phyloP scores from a whole-genome alignment of 2,797 vertebrate species.

The Heteromormyrus szaboi region DNA sequence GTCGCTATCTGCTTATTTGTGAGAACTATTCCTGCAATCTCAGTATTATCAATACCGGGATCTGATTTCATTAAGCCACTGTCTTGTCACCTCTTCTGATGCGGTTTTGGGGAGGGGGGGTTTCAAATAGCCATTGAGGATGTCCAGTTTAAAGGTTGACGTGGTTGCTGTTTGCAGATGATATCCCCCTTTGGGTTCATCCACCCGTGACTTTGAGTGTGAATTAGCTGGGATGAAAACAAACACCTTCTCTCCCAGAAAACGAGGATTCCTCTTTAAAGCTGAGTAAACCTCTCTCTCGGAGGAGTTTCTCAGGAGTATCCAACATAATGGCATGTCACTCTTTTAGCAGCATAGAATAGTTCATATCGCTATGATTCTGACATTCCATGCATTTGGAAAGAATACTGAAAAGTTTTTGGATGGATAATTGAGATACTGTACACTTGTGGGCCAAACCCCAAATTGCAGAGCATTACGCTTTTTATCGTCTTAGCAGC shows the following conservation, averaged over 20 bases:
- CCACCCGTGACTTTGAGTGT: neutral
- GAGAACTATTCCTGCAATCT: neutral
- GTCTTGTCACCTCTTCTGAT: neutral
- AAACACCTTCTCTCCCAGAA: neutral
- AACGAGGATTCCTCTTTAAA: neutral
- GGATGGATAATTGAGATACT: neutral
- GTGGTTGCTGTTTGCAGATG: neutral
- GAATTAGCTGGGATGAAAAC: neutral
- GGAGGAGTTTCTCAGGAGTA: neutral
- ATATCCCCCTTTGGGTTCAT: neutral
- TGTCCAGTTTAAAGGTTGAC: neutral
- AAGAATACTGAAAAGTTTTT: neutral
- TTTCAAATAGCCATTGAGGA: neutral
- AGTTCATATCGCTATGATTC: neutral
- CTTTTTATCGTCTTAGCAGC: neutral
- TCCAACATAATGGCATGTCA: neutral
- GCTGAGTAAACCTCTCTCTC: neutral
- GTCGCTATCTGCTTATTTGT: neutral
- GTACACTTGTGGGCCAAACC: neutral
- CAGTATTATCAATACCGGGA: neutral
- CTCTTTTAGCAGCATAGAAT: neutral
- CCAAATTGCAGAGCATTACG: neutral
- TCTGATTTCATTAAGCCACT: neutral
- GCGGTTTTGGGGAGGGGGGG: neutral
- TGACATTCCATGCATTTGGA: neutral